These are phyloP conservation scores for Thelaira solivaga DNA, from an alignment of 2,888 invertebrate genomes.

Conservation along the genomic window DNA sequence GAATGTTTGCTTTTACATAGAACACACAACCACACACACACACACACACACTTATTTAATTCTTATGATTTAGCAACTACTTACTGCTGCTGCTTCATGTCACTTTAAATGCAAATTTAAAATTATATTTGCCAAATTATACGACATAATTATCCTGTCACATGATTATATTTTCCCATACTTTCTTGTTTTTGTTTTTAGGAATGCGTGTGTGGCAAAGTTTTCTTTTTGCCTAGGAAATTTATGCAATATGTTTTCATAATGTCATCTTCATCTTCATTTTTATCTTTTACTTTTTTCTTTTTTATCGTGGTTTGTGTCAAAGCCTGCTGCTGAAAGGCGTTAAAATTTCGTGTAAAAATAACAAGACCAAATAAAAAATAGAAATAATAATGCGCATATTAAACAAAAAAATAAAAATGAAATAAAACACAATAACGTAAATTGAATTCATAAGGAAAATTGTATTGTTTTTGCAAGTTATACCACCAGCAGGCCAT, in stretches of 20 bases:
- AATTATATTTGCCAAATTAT: slow-evolving; percentile 61
- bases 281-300: too few species aligned
- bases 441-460: slow-evolving; percentile 56
- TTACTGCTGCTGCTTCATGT: slow-evolving; percentile 59
- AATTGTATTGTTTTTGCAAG: slow-evolving; percentile 62
- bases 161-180: slow-evolving; percentile 67
- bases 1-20: too few species aligned
- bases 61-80: not conserved
- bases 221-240: slow-evolving; percentile 48
- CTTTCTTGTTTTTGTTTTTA: not conserved
- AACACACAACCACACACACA: slow-evolving; percentile 16
- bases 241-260: slow-evolving; percentile 64
- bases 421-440: slow-evolving; percentile 40
- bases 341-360: slow-evolving; percentile 64
- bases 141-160: slow-evolving; percentile 70
- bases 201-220: slow-evolving; percentile 16
- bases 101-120: slow-evolving; percentile 72
- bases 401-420: slow-evolving; percentile 24
- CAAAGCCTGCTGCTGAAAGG: slow-evolving; percentile 63
- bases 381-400: slow-evolving; percentile 33
- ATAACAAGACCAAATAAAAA: too few species aligned
- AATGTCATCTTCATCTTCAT: slow-evolving; percentile 47
- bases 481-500: slow-evolving; percentile 65
- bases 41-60: not conserved
- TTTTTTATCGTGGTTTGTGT: not conserved